Evolutionary conservation across 2,888 invertebrate genomes (phyloP).

Genomic region (Coecobrya sp.): DNA sequence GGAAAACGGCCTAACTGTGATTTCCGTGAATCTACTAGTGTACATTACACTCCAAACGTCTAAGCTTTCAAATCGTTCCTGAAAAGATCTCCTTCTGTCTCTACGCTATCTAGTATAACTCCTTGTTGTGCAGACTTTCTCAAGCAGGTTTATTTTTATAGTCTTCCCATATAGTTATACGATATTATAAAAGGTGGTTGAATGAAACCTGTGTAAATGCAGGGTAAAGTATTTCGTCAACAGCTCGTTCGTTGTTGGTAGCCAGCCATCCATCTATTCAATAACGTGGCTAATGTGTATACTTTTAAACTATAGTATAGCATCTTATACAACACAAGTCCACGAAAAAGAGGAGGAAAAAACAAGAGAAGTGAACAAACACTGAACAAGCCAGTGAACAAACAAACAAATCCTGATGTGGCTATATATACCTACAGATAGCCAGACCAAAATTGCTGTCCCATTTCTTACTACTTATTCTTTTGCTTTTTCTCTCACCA

Average conservation of each 20-base stretch:
- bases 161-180: neutral
- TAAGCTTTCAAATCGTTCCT: slow-evolving; percentile 39
- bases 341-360: slow-evolving; percentile 21
- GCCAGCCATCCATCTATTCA: slow-evolving; percentile 16
- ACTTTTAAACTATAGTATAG: neutral
- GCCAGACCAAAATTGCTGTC: slow-evolving; percentile 47
- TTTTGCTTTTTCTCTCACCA: slow-evolving; percentile 20
- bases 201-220: neutral
- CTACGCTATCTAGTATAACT: slow-evolving; percentile 8
- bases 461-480: slow-evolving; percentile 40
- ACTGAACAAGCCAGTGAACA: slow-evolving; percentile 65
- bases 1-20: slow-evolving; percentile 48
- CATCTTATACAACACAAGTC: neutral
- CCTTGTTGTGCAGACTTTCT: neutral
- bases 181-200: slow-evolving; percentile 24
- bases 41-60: slow-evolving; percentile 18
- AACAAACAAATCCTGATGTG: slow-evolving; percentile 69
- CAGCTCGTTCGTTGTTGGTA: slow-evolving; percentile 9
- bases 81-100: slow-evolving; percentile 27
- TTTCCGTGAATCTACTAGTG: slow-evolving; percentile 30
- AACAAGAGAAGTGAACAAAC: slow-evolving; percentile 52
- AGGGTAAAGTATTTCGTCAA: slow-evolving; percentile 21
- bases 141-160: slow-evolving; percentile 3
- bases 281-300: slow-evolving; percentile 18
- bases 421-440: slow-evolving; percentile 19